Evolutionary conservation across 2,113 vertebrate species (phyloP).

Genomic region (Pardalotus punctatus): DNA sequence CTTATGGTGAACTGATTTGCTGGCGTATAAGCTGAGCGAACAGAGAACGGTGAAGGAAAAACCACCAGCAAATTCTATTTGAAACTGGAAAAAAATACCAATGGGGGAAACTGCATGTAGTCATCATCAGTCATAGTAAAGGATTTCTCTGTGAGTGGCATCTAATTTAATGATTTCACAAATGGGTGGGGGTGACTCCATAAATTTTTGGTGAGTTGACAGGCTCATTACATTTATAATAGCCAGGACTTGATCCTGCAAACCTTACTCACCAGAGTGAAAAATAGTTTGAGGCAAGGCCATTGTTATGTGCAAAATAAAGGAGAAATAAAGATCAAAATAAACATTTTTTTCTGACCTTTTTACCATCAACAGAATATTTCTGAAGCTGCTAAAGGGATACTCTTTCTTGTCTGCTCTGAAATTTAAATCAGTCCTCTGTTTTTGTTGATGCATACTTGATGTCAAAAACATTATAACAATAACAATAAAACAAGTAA

Average conservation of each 20-base stretch:
- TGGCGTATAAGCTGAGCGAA: background rate
- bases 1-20: background rate
- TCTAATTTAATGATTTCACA: constrained; percentile 20
- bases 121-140: background rate
- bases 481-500: background rate
- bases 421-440: background rate
- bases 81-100: background rate
- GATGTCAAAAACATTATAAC: background rate
- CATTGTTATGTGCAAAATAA: background rate
- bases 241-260: background rate
- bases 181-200: background rate
- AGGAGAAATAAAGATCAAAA: background rate
- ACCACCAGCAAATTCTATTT: background rate
- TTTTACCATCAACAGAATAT: background rate
- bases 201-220: background rate
- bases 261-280: background rate
- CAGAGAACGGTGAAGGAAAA: background rate
- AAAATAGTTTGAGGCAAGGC: background rate
- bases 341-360: background rate
- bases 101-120: background rate
- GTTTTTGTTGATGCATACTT: background rate
- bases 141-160: background rate
- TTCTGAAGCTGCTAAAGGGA: background rate
- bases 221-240: background rate
- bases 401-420: background rate